Evolutionary conservation across 2,888 invertebrate species (phyloP).

Genomic region (Sarcophaga variegata): DNA sequence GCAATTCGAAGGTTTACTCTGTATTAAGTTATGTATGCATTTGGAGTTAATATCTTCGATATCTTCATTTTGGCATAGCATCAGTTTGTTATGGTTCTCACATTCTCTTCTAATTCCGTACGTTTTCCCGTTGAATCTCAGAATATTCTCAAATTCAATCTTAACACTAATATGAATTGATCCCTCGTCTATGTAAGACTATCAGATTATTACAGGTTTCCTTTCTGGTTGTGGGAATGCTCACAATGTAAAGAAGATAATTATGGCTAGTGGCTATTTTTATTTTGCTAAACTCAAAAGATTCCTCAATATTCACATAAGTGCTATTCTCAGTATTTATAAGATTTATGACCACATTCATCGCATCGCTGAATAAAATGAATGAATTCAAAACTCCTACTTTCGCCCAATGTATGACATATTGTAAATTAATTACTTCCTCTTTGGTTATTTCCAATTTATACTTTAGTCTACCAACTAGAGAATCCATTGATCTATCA

Average conservation of each 20-base stretch:
- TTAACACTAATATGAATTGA: not conserved
- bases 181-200: conserved; percentile 41
- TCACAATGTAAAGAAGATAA: not conserved
- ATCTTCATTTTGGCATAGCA: not conserved
- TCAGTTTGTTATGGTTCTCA: not conserved
- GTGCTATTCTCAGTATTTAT: conserved; percentile 45
- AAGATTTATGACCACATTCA: not conserved
- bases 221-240: conserved; percentile 45
- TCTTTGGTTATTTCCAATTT: conserved; percentile 22
- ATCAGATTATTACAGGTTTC: conserved; percentile 39
- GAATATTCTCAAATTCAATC: not conserved
- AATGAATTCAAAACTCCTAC: conserved; percentile 38
- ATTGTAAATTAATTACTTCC: conserved; percentile 60
- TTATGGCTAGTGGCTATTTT: conserved; percentile 8
- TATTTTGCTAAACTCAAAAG: conserved; percentile 24
- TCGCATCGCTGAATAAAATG: conserved; percentile 8
- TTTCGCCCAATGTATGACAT: conserved; percentile 53
- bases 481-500: not conserved
- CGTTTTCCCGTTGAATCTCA: not conserved
- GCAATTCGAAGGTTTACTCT: conserved; percentile 5
- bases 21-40: conserved; percentile 4
- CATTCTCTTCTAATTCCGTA: not conserved
- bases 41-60: not conserved
- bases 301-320: conserved; percentile 53
- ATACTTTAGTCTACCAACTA: not conserved